phyloP scores from a whole-genome alignment of 2,888 invertebrate species.

The Ormia ochracea region DNA sequence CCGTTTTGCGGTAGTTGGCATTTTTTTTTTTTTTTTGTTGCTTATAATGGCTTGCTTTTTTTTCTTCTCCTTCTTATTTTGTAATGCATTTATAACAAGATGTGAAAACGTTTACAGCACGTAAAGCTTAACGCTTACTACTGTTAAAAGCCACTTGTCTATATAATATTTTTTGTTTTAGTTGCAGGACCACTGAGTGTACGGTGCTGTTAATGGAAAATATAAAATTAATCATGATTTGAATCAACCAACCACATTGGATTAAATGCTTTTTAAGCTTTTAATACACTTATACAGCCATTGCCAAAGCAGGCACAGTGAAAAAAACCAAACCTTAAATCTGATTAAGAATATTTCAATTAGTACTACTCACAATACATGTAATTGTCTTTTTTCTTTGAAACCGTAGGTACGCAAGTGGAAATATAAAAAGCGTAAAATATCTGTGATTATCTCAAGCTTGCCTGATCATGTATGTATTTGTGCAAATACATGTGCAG shows the following conservation, averaged over 20 bases:
- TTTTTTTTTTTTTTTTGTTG: not conserved
- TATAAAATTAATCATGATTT: constrained; percentile 44
- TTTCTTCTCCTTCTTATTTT: not conserved
- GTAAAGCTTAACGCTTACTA: constrained; percentile 61
- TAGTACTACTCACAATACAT: constrained; percentile 59
- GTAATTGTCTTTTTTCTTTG: constrained; percentile 37
- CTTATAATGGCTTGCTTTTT: not conserved
- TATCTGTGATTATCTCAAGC: not conserved
- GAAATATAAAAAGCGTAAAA: not conserved
- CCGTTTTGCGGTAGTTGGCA: not conserved
- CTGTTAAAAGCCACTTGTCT: constrained; percentile 58
- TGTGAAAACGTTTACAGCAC: constrained; percentile 52
- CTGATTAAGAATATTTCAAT: constrained; percentile 62
- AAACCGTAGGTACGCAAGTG: not conserved
- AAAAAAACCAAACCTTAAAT: constrained; percentile 33
- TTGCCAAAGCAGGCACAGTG: not conserved
- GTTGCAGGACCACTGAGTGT: constrained; percentile 5
- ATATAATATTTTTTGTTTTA: not conserved
- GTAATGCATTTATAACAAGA: constrained; percentile 60
- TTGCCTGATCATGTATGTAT: not conserved
- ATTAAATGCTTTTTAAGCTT: constrained; percentile 34
- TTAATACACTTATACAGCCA: constrained; percentile 4
- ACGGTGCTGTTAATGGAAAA: not conserved
- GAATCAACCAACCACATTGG: constrained; percentile 44
- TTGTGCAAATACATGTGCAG: not conserved